phyloP scores from a whole-genome alignment of 1,140 invertebrate species.

The Zaprionus ornatus region DNA sequence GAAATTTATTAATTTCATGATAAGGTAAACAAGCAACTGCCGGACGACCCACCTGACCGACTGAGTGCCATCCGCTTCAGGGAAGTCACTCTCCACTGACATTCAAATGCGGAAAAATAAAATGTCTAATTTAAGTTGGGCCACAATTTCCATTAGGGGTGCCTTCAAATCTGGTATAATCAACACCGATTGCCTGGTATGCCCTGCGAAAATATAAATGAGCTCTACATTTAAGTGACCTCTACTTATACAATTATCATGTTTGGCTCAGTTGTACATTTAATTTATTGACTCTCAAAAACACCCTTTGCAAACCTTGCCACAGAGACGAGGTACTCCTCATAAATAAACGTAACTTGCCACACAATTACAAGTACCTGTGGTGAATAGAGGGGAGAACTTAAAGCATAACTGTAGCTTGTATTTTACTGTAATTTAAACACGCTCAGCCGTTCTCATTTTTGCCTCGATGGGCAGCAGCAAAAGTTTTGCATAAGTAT shows the following conservation, averaged over 20 bases:
- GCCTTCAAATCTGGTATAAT: background rate
- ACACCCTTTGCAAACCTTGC: background rate
- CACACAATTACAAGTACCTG: background rate
- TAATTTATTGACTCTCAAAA: background rate
- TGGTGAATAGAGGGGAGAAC: background rate
- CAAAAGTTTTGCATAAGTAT: constrained; percentile 76
- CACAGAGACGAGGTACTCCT: background rate
- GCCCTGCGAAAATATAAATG: background rate
- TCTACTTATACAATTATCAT: background rate
- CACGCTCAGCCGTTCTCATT: constrained; percentile 54
- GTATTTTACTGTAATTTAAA: constrained; percentile 70
- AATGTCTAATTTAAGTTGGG: constrained; percentile 72
- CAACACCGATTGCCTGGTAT: constrained; percentile 6
- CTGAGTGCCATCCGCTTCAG: constrained; percentile 9
- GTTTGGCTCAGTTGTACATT: background rate
- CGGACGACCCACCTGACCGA: constrained; percentile 14
- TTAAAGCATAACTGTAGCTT: constrained; percentile 66
- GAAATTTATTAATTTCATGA: constrained; percentile 80
- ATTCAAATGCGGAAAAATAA: constrained; percentile 52
- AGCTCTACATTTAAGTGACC: background rate
- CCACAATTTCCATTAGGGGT: constrained; percentile 53
- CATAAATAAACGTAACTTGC: background rate
- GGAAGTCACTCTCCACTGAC: background rate
- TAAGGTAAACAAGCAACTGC: constrained; percentile 71
- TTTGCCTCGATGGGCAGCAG: constrained; percentile 21